Base-by-base conservation (phyloP, 1,140 invertebrate genomes). In the Drosophila ohnishii region DNA sequence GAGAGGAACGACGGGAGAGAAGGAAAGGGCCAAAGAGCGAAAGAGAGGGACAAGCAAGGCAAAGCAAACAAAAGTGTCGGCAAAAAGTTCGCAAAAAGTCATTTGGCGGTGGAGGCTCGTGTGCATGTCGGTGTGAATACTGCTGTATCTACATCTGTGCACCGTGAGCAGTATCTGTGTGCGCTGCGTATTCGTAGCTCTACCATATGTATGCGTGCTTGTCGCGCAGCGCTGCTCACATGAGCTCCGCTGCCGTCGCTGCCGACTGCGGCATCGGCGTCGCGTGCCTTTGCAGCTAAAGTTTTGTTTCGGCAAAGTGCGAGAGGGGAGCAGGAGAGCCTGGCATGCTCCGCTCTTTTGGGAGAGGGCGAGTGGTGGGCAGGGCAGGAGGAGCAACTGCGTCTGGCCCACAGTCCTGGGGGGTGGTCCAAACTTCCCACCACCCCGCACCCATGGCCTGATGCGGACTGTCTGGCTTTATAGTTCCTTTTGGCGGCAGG, bases 261-360 rank as follows among this genome's bases (percentile, higher is more conserved):
- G 81, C 62, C 59, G 64, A 65, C 83, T 62, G 80, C 66, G 79
- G 64, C 73, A 63, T 62, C 53, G 53, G 55, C 84, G 84, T 88
- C 76, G 80, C 84, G 84, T 88, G 80, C 85, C 80, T 80, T 84
- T 88, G 80, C 71, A 83, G 83, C 35, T 39, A 47, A 48, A 51
- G 63, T 73, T 74, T 67, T 72, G 40, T 66, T 79, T 72, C 51
- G 19, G 34, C 51, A 55, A 22, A 14, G 32, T 35, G 51, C 9
- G 34, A 55, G 19, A n/a, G 34, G 51, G n/a, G 8, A 22, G 34
- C 51, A 10, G n/a, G 28, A 35, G 11, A 53, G 16, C 14, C 32
- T 35, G 32, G 19, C 13, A 55, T 37, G 51, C 5, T 55, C 34
- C 32, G 50, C 70, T 51, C 60, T 58, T 81, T 66, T 53, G 64